Evolutionary conservation across 2,888 invertebrate species (phyloP).

Genomic region (Micropterix aruncella): DNA sequence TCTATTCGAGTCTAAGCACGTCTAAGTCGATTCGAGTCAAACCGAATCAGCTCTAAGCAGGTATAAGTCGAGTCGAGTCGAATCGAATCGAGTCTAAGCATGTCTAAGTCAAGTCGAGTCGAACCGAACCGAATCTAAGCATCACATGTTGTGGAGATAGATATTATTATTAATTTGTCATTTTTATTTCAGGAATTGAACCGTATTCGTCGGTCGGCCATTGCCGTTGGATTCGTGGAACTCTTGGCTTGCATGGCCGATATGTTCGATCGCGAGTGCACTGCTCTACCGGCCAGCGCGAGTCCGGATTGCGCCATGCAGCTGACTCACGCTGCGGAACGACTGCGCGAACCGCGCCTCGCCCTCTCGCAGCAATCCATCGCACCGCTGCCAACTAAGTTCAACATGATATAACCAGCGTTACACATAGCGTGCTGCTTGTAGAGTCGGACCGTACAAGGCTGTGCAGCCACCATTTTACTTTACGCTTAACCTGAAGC

Average conservation of each 20-base stretch:
- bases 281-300: constrained; percentile 57
- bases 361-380: not conserved
- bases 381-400: not conserved
- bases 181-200: constrained; percentile 62
- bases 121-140: too few species aligned
- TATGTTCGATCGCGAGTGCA: constrained; percentile 81
- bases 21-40: too few species aligned
- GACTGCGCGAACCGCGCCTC: constrained; percentile 50
- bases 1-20: too few species aligned
- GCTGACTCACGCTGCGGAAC: constrained; percentile 75
- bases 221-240: constrained; percentile 84
- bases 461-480: too few species aligned
- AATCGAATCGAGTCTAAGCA: too few species aligned
- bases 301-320: constrained; percentile 83
- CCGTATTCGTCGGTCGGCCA: constrained; percentile 75
- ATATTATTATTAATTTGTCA: not conserved
- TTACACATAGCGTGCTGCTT: too few species aligned
- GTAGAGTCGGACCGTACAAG: too few species aligned
- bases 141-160: too few species aligned
- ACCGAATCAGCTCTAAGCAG: too few species aligned
- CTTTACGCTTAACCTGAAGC: too few species aligned
- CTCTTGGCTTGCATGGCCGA: constrained; percentile 72
- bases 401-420: not conserved
- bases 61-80: too few species aligned
- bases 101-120: too few species aligned